Evolutionary conservation across 2,113 vertebrate genomes (phyloP).

Genomic region (Protobothrops flavoviridis): DNA sequence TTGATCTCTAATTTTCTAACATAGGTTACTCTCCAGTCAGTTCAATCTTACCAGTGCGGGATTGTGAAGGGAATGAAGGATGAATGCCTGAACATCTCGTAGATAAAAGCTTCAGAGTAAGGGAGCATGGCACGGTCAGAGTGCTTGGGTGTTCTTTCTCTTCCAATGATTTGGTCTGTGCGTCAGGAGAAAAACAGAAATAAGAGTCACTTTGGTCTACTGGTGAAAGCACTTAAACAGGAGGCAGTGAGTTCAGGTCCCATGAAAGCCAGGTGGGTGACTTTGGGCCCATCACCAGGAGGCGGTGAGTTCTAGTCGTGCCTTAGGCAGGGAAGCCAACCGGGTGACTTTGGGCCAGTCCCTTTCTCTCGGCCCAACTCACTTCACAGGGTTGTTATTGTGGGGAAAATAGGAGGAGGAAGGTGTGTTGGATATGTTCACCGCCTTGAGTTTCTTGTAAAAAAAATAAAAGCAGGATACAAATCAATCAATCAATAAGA

Average conservation of each 20-base stretch:
- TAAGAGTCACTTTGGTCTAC: background rate
- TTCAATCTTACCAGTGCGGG: slow-evolving; percentile 82
- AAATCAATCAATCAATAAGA: background rate
- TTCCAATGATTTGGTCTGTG: slow-evolving; percentile 79
- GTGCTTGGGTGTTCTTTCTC: slow-evolving; percentile 71
- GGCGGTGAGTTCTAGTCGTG: background rate
- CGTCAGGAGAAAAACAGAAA: background rate
- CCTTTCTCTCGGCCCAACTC: too few relatives aligned
- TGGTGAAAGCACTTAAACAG: background rate
- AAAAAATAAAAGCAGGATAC: background rate
- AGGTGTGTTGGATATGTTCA: background rate
- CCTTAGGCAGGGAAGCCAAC: background rate
- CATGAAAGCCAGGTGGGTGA: background rate
- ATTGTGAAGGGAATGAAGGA: slow-evolving; percentile 92
- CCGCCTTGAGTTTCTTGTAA: background rate
- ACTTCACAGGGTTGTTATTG: too few relatives aligned
- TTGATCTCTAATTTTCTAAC: background rate
- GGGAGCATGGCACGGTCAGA: slow-evolving; percentile 75
- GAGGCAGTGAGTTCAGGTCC: background rate
- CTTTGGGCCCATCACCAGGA: background rate
- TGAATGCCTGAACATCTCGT: slow-evolving; percentile 87
- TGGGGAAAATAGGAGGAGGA: background rate
- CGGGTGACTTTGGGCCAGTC: background rate
- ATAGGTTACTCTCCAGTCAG: rapidly evolving
- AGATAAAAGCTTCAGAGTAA: slow-evolving; percentile 85